Evolutionary conservation across 2,113 vertebrate genomes (phyloP), one percentile per base, ranked within the genome.

Genomic region (Semicossyphus pulcher): DNA sequence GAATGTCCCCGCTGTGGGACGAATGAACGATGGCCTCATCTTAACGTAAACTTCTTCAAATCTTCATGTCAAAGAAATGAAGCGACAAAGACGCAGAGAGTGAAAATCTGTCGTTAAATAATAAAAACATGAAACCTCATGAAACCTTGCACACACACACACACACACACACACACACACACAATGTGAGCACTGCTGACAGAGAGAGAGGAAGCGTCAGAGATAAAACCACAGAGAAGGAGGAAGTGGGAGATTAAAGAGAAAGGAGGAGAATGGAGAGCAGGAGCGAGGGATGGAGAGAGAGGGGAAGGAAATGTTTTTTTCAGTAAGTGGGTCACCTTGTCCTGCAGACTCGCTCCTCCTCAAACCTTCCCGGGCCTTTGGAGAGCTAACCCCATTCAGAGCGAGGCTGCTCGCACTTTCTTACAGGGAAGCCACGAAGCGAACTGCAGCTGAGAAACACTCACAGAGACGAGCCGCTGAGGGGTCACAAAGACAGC

Each of bases 301-400:
- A 34, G n/a, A 52, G 23, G 34, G 67, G 45, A 51, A 78, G 44
- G 21, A 63, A 39, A 37, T 59, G 1, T 62, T 75, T 78, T 82
- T 76, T 66, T 29, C 36, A 73, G 79, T 58, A 88, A 86, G 74
- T 89, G 84, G 90, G 90, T 89, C 90, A 87, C 86, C 87, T 88
- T 85, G 88, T 87, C 90, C 87, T 81, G 83, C 14, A 83, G 82
- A 80, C 76, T 58, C 34, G 26, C 75, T 86, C 78, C 69, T 85
- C 53, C 80, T 84, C 69, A 73, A 84, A 73, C 86, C 85, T 81
- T 57, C 61, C 48, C 7, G 4, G 59, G 78, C 65, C 87, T 85
- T 73, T 36, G 18, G 90, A 89, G 88, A 90, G 41, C 71, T 83
- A 52, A 91, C 90, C 90, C 72, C 86, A 87, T 90, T 91, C 86